Evolutionary conservation across 2,888 invertebrate species (phyloP).

Genomic region (Athripsodes cinereus): DNA sequence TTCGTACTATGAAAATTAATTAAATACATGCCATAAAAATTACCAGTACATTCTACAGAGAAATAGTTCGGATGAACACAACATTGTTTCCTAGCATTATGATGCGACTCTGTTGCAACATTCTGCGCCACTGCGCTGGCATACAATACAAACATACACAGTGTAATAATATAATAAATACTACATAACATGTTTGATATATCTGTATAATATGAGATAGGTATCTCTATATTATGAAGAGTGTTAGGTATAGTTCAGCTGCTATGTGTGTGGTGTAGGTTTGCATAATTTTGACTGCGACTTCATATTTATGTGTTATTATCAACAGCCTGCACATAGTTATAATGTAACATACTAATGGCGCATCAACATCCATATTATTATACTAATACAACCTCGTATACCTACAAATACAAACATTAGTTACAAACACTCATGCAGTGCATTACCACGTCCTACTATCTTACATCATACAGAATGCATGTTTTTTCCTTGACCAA

Average conservation of each 20-base stretch:
- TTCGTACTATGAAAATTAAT: too few relatives aligned
- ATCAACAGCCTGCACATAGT: background rate
- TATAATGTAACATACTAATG: too few relatives aligned
- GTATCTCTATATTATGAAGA: too few relatives aligned
- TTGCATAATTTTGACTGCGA: slow-evolving; percentile 9
- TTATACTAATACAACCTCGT: background rate
- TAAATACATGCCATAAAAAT: background rate
- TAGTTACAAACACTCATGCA: background rate
- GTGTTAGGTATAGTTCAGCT: too few relatives aligned
- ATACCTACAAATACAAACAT: background rate
- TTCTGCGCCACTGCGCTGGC: background rate
- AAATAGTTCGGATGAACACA: too few relatives aligned
- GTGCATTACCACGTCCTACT: slow-evolving; percentile 13
- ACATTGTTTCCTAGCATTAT: background rate
- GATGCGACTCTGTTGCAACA: background rate
- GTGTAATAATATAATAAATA: background rate
- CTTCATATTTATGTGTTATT: background rate
- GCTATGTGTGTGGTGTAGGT: slow-evolving; percentile 9
- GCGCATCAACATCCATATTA: background rate
- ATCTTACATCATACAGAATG: slow-evolving; percentile 25
- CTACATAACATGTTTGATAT: too few relatives aligned
- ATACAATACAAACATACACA: background rate
- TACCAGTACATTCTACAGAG: too few relatives aligned
- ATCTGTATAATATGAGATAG: too few relatives aligned
- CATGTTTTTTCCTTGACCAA: slow-evolving; percentile 23